Percentiles rank a stretch among this genome's conserved stretches.
phyloP scores from a whole-genome alignment of 2,888 invertebrate species.

The Lucinisca nassula region DNA sequence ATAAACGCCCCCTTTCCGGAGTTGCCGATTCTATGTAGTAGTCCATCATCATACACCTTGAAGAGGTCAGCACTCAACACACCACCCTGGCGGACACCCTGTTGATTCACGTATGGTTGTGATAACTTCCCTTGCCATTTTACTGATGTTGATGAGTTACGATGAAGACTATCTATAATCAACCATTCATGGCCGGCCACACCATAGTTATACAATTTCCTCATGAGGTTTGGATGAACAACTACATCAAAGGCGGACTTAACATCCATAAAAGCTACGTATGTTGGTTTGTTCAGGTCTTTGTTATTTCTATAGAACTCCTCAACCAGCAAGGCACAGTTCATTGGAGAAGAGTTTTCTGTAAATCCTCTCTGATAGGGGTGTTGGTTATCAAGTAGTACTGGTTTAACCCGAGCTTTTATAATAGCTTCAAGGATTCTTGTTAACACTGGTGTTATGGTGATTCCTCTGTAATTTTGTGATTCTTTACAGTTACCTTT shows the following conservation, averaged over 20 bases:
- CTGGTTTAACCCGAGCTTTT: background rate
- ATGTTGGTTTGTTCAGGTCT: background rate
- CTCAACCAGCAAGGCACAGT: slow-evolving; percentile 1
- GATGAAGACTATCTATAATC: background rate
- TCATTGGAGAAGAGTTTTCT: slow-evolving; percentile 16
- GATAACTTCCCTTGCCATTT: background rate
- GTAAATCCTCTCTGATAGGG: too few species aligned
- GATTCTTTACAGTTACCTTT: slow-evolving; percentile 15
- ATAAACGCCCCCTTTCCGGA: background rate
- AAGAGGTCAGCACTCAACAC: background rate
- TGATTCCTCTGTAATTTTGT: background rate
- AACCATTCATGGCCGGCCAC: background rate
- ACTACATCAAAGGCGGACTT: slow-evolving; percentile 14
- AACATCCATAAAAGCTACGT: slow-evolving; percentile 12
- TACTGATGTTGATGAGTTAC: background rate
- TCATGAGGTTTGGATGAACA: slow-evolving; percentile 4
- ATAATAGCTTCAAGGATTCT: background rate
- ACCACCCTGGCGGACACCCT: slow-evolving; percentile 20
- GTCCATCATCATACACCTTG: background rate
- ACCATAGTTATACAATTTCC: background rate
- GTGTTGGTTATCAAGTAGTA: background rate
- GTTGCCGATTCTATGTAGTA: background rate
- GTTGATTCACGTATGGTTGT: slow-evolving; percentile 1
- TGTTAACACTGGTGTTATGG: slow-evolving; percentile 1
- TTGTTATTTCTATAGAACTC: background rate